Percentiles rank a stretch among this genome's conserved stretches.
These are phyloP conservation scores for Himalopsyche anomala DNA, from an alignment of 2,888 invertebrate genomes.

Conservation along the genomic window DNA sequence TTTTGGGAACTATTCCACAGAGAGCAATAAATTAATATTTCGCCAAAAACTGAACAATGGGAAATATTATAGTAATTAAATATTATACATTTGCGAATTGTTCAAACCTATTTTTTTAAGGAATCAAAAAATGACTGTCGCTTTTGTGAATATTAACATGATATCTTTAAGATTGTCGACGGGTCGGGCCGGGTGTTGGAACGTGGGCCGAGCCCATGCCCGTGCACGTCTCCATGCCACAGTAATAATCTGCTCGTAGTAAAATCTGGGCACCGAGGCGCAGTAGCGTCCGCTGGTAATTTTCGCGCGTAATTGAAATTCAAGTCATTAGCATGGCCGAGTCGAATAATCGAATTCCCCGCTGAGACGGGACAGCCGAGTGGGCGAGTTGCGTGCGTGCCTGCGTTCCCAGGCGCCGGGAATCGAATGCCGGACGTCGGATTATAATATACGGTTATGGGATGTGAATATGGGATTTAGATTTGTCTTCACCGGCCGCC, in stretches of 20 bases:
- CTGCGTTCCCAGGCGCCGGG: constrained; percentile 39
- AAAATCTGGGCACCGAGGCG: constrained; percentile 26
- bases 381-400: constrained; percentile 17
- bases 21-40: too few relatives aligned
- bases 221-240: neutral
- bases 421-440: constrained; percentile 39
- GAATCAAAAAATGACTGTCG: too few relatives aligned
- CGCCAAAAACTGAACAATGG: too few relatives aligned
- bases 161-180: constrained; percentile 1
- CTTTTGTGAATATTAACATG: too few relatives aligned
- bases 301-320: constrained; percentile 79
- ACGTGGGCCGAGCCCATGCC: neutral
- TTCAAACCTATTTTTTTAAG: too few relatives aligned
- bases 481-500: too few relatives aligned
- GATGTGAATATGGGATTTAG: neutral
- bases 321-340: constrained; percentile 81
- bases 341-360: constrained; percentile 76
- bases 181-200: neutral
- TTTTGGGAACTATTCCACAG: too few relatives aligned
- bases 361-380: constrained; percentile 54
- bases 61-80: too few relatives aligned
- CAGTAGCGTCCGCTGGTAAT: constrained; percentile 35
- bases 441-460: neutral
- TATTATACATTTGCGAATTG: too few relatives aligned
- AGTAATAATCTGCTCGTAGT: constrained; percentile 3